Conservation (phyloP, 2,888 invertebrate species). For the Andrena hattorfiana region DNA sequence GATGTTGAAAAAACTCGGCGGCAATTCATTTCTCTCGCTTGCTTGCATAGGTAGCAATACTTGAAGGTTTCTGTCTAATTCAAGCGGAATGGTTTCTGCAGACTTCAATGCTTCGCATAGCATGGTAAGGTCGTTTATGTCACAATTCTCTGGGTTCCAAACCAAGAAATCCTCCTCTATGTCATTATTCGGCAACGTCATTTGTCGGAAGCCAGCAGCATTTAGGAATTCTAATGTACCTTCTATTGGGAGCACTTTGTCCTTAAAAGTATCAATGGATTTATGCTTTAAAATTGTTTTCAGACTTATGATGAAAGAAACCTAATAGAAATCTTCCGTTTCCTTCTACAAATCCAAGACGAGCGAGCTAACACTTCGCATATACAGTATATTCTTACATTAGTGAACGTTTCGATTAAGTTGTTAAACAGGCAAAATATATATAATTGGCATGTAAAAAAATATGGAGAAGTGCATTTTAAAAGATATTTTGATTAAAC, state of each 20-base stretch:
- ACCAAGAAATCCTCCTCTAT: conserved; percentile 89
- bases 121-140: conserved; percentile 85
- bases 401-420: no score
- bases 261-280: conserved; percentile 85
- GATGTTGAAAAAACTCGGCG: conserved; percentile 93
- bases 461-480: no score
- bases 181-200: conserved; percentile 87
- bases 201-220: conserved; percentile 93
- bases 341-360: neutral
- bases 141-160: conserved; percentile 86
- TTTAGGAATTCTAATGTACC: conserved; percentile 93
- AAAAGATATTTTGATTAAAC: no score
- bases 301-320: neutral
- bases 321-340: conserved; percentile 6
- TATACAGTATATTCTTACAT: no score
- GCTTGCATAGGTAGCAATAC: conserved; percentile 93
- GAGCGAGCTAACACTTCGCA: neutral
- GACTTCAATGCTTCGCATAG: conserved; percentile 92
- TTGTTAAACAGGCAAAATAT: no score
- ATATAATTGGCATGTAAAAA: no score
- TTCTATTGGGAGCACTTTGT: conserved; percentile 92
- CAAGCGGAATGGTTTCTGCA: conserved; percentile 93
- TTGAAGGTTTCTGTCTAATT: conserved; percentile 94
- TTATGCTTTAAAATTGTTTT: conserved; percentile 2
- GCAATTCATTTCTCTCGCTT: conserved; percentile 89